Conservation (phyloP, 2,113 vertebrate species). For the Paratilapia polleni region DNA sequence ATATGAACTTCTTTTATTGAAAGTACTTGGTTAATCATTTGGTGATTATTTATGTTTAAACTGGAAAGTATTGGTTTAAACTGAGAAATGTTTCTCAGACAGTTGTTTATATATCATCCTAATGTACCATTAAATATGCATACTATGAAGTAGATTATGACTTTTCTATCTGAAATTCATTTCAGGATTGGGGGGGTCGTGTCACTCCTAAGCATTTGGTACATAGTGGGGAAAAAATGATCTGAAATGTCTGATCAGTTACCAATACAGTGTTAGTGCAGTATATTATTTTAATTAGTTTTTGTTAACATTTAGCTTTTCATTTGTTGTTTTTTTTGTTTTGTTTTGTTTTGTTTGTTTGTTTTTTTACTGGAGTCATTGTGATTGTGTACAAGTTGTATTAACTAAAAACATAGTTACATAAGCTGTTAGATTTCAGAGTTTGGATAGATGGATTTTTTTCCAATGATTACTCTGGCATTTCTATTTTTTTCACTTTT, state of each 20-base stretch:
- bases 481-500: background rate
- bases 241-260: background rate
- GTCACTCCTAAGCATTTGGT: background rate
- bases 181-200: background rate
- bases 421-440: too few relatives aligned
- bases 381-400: background rate
- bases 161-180: background rate
- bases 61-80: constrained; percentile 73
- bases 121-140: constrained; percentile 74
- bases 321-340: too few relatives aligned
- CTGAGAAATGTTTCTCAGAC: constrained; percentile 65
- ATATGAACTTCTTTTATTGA: constrained; percentile 53
- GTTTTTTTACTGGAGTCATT: background rate
- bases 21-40: constrained; percentile 64
- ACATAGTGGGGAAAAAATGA: background rate
- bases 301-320: background rate
- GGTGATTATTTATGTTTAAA: constrained; percentile 71
- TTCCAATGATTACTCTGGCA: background rate
- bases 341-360: too few relatives aligned
- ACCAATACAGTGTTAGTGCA: background rate
- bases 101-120: constrained; percentile 75
- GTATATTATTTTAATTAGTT: background rate
- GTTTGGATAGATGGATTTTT: too few relatives aligned
- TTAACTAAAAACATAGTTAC: too few relatives aligned
- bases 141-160: constrained; percentile 44